Conservation (phyloP, 2,888 invertebrate species). For the Drosophila anceps region DNA sequence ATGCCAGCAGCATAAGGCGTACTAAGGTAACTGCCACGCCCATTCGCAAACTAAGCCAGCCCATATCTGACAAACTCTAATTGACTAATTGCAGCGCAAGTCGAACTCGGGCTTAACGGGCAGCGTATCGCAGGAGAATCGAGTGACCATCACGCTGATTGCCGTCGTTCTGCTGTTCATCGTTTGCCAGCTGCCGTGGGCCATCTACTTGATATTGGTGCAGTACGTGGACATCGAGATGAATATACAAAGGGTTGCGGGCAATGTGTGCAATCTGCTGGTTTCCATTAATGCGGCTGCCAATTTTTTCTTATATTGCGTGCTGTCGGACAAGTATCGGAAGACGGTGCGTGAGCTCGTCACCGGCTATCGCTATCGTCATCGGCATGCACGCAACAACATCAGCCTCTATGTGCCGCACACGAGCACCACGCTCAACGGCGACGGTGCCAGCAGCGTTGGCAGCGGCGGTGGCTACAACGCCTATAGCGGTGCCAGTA, state of each 20-base stretch:
- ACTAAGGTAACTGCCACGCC: slow-evolving; percentile 67
- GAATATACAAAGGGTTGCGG: slow-evolving; percentile 86
- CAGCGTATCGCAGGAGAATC: slow-evolving; percentile 88
- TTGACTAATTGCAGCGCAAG: slow-evolving; percentile 80
- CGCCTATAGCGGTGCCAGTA: slow-evolving; percentile 51
- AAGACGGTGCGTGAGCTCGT: slow-evolving; percentile 86
- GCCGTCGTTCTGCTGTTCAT: slow-evolving; percentile 91
- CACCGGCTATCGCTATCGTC: slow-evolving; percentile 81
- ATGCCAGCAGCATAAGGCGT: slow-evolving; percentile 83
- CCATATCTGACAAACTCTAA: background rate
- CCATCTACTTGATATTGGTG: slow-evolving; percentile 86
- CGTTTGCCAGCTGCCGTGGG: slow-evolving; percentile 90
- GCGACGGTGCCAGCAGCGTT: slow-evolving; percentile 39
- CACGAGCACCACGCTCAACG: slow-evolving; percentile 68
- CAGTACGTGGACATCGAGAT: slow-evolving; percentile 65
- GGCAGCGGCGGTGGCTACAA: slow-evolving; percentile 33
- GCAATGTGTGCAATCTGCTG: slow-evolving; percentile 90
- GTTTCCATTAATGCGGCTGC: slow-evolving; percentile 90
- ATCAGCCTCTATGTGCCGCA: slow-evolving; percentile 76
- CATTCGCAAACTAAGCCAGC: background rate
- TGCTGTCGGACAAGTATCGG: slow-evolving; percentile 91
- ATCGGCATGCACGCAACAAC: slow-evolving; percentile 75
- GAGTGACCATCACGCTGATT: slow-evolving; percentile 91
- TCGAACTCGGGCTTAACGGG: slow-evolving; percentile 76
- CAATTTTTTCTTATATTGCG: slow-evolving; percentile 92